Base-by-base conservation (phyloP, 2,797 vertebrate species). In the Erpetoichthys calabaricus region DNA sequence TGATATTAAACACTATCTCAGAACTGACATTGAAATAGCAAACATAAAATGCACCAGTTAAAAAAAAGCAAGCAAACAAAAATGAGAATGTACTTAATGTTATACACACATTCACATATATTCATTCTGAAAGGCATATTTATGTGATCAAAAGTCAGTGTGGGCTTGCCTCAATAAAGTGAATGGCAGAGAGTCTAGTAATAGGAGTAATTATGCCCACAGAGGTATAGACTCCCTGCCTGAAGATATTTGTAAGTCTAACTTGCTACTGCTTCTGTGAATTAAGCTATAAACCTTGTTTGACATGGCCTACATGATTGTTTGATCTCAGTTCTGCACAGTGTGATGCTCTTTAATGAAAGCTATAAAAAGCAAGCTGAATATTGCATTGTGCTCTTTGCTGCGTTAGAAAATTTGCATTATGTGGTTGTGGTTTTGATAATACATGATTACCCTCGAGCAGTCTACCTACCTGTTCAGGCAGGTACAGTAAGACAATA, bases 181-280 rank as follows among this genome's bases (percentile, higher is more conserved):
- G 68, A 68, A 65, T 75, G 70, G 75, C 70, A 73, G 68, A 78
- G 80, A 83, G 82, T 82, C 82, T 66, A 64, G 73, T 81, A 81
- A 84, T 84, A 80, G 75, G 67, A 63, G 73, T 73, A 77, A 80
- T 81, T 84, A 80, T 79, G 78, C 76, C 7, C 77, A 73, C 73
- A 65, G 47, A 68, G 57, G 62, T 68, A 66, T 72, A 75, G 66
- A 70, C 75, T 70, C 75, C 73, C 59, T 54, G 59, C 69, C 63
- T 43, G 8, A 42, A 54, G 70, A 66, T 69, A 49, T 49, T 5
- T 49, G 47, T 49, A 64, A 56, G 57, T 64, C 69, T 60, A 56
- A 59, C 57, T 68, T 58, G 51, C 65, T 66, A 67, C 66, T 63
- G 69, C 64, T 71, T 71, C 68, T 77, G 75, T 79, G 71, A 80